These are phyloP conservation scores for Protomyctophum bolini DNA, from an alignment of 2,113 vertebrate species.

Conservation along the genomic window DNA sequence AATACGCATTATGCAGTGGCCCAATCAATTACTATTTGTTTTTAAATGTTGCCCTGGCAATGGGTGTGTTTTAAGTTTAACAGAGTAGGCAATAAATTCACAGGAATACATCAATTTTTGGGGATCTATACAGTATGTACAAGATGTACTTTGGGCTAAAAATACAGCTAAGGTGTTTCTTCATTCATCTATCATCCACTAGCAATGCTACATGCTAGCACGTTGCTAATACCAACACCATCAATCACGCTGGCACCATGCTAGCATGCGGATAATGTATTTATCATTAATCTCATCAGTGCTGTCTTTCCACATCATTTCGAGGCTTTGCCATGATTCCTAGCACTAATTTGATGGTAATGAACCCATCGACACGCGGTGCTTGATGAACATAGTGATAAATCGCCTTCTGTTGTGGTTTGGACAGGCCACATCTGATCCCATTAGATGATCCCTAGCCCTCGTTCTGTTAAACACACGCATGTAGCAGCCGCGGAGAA, in stretches of 20 bases:
- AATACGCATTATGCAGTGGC: no score
- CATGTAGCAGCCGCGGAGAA: constrained; percentile 35
- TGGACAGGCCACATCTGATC: constrained; percentile 66
- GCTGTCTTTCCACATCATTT: constrained; percentile 75
- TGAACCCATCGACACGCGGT: constrained; percentile 66
- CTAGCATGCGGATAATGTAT: constrained; percentile 55
- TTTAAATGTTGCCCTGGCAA: no score
- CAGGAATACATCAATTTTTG: no score
- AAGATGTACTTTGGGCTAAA: constrained; percentile 20
- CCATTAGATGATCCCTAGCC: constrained; percentile 60
- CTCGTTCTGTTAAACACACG: constrained; percentile 61
- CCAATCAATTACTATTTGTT: no score
- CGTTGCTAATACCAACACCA: constrained; percentile 32
- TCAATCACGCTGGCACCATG: constrained; percentile 32
- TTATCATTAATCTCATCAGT: constrained; percentile 73
- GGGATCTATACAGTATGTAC: no score
- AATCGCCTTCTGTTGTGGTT: constrained; percentile 62
- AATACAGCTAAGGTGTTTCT: constrained; percentile 48
- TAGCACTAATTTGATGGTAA: constrained; percentile 75
- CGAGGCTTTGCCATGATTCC: constrained; percentile 61
- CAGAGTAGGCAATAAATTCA: no score
- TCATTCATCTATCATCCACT: constrained; percentile 61
- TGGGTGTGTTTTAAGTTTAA: no score
- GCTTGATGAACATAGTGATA: constrained; percentile 72
- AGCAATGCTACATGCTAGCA: constrained; percentile 52